Evolutionary conservation across 2,888 invertebrate species (phyloP).

Genomic region (Metopia argyrocephala): DNA sequence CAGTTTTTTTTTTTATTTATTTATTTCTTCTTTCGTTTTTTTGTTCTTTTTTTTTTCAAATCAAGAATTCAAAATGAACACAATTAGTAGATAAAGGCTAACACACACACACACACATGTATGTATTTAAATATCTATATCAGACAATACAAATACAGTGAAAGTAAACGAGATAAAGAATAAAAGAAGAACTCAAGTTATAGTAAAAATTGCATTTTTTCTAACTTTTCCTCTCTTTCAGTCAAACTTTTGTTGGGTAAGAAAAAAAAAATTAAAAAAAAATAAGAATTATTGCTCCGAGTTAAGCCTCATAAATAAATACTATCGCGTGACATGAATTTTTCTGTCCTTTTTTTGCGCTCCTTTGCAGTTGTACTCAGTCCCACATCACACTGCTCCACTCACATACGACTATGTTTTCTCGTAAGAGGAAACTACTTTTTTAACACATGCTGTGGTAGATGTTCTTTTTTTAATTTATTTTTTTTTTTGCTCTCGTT

Average conservation of each 20-base stretch:
- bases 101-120: not conserved
- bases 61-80: not conserved
- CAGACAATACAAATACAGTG: not conserved
- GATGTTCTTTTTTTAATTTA: too few relatives aligned
- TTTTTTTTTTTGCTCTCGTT: too few relatives aligned
- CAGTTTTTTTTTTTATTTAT: not conserved
- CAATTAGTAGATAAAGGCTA: not conserved
- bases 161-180: not conserved
- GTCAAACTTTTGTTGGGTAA: too few relatives aligned
- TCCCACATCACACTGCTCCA: not conserved
- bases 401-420: too few relatives aligned
- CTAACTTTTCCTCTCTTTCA: slow-evolving; percentile 8
- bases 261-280: not conserved
- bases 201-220: not conserved
- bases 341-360: slow-evolving; percentile 4
- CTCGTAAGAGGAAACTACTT: too few relatives aligned
- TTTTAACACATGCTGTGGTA: too few relatives aligned
- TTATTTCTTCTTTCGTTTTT: not conserved
- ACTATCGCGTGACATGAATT: slow-evolving; percentile 53
- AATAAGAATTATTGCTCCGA: slow-evolving; percentile 48
- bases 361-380: not conserved
- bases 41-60: too few relatives aligned
- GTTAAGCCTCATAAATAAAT: slow-evolving; percentile 61
- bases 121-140: not conserved
- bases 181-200: too few relatives aligned